These are phyloP conservation scores for Lagocephalus sceleratus DNA, from an alignment of 2,797 vertebrate species.

Conservation along the genomic window DNA sequence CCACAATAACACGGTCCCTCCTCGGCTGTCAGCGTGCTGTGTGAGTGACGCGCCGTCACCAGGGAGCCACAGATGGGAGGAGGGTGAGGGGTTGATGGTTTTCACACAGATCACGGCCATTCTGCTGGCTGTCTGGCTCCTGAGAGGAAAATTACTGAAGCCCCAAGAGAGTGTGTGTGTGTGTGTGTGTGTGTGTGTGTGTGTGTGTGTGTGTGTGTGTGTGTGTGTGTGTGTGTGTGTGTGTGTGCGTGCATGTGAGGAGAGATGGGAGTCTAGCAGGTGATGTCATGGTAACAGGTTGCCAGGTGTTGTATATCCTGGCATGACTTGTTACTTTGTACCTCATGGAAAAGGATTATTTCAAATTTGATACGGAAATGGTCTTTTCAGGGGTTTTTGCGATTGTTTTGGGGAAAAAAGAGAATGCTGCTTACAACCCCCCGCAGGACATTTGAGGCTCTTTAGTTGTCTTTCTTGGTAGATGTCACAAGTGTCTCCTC, in stretches of 20 bases:
- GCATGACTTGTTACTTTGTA: too few relatives aligned
- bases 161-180: background rate
- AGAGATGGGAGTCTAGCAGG: background rate
- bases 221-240: background rate
- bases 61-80: constrained; percentile 3
- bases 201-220: background rate
- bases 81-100: constrained; percentile 17
- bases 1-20: background rate
- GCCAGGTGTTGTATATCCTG: background rate
- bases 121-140: constrained; percentile 17
- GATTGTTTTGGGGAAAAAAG: too few relatives aligned
- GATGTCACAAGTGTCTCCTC: too few relatives aligned
- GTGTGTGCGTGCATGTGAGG: constrained; percentile 5
- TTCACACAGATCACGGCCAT: constrained; percentile 14
- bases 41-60: background rate
- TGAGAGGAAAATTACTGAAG: constrained; percentile 17
- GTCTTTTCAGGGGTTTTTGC: too few relatives aligned
- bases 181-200: background rate
- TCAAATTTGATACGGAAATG: too few relatives aligned
- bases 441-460: too few relatives aligned
- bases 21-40: background rate
- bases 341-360: too few relatives aligned
- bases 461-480: too few relatives aligned
- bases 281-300: background rate
- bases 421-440: too few relatives aligned